A percentile compares a stretch with the other conserved stretches of the same genome.
Evolutionary conservation across 2,113 vertebrate genomes (phyloP).

Genomic region (Lamprologus lemairii): DNA sequence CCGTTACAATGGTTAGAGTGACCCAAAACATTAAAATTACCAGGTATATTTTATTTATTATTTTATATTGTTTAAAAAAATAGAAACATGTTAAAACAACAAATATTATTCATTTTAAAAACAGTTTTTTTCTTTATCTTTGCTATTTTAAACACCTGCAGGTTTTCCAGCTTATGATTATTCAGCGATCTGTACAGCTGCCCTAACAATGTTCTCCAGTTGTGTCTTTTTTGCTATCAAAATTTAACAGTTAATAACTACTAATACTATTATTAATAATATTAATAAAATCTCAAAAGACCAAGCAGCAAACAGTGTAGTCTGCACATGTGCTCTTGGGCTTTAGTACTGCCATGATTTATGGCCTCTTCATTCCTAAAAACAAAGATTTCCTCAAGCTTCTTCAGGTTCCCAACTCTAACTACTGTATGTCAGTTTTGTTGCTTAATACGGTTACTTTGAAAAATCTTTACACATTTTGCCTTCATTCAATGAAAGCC

Average conservation of each 20-base stretch:
- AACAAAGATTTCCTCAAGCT: neutral
- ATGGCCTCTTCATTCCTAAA: neutral
- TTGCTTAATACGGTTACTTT: neutral
- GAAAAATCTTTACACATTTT: neutral
- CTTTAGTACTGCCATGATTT: neutral
- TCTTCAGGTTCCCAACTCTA: neutral
- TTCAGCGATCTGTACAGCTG: neutral
- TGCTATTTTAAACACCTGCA: neutral
- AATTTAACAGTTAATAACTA: neutral
- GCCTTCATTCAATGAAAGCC: neutral
- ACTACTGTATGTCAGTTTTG: neutral
- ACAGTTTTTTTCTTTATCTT: neutral
- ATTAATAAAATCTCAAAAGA: neutral
- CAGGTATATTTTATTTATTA: neutral
- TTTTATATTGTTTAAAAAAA: neutral
- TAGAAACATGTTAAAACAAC: neutral
- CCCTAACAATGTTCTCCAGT: neutral
- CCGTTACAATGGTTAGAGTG: neutral
- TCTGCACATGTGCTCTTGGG: neutral
- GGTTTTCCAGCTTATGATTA: neutral
- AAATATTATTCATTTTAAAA: neutral
- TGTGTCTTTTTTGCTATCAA: neutral
- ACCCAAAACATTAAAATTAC: neutral
- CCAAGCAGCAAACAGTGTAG: neutral
- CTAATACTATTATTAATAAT: neutral